These are phyloP conservation scores for Clitarchus hookeri DNA, from an alignment of 2,888 invertebrate genomes.

Conservation along the genomic window DNA sequence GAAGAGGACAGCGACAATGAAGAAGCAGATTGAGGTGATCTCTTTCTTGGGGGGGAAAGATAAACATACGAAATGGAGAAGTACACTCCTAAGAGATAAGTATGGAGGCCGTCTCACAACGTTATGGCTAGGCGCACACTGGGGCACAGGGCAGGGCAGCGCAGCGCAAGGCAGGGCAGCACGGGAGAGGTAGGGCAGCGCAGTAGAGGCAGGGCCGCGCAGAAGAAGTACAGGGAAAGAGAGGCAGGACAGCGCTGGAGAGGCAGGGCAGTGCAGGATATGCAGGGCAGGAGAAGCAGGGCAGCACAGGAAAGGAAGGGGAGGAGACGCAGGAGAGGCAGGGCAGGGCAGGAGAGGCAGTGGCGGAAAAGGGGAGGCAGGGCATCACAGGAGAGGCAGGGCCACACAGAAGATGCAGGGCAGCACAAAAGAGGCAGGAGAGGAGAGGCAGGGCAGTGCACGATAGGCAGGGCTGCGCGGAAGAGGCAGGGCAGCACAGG, in stretches of 20 bases:
- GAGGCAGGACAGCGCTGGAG: neutral
- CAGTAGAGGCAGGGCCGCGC: neutral
- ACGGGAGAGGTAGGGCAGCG: neutral
- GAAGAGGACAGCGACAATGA: no score
- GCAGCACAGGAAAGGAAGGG: neutral
- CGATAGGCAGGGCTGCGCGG: neutral
- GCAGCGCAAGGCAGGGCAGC: neutral
- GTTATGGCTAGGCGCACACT: constrained; percentile 35
- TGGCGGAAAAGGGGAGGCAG: neutral
- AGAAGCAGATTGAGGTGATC: constrained; percentile 27
- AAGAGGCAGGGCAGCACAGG: neutral
- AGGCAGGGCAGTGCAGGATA: neutral
- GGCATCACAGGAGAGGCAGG: neutral
- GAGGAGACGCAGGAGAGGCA: neutral
- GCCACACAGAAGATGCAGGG: neutral
- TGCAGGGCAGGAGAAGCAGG: neutral
- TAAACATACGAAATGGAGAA: constrained; percentile 41
- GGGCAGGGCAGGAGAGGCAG: neutral
- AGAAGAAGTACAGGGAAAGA: neutral
- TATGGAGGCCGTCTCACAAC: constrained; percentile 39
- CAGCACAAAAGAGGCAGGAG: neutral
- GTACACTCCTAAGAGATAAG: constrained; percentile 42
- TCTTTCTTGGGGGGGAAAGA: constrained; percentile 36
- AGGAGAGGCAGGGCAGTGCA: neutral
- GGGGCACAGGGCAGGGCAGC: neutral